These are phyloP conservation scores for Nomada flava DNA, from an alignment of 2,888 invertebrate species.

Conservation along the genomic window DNA sequence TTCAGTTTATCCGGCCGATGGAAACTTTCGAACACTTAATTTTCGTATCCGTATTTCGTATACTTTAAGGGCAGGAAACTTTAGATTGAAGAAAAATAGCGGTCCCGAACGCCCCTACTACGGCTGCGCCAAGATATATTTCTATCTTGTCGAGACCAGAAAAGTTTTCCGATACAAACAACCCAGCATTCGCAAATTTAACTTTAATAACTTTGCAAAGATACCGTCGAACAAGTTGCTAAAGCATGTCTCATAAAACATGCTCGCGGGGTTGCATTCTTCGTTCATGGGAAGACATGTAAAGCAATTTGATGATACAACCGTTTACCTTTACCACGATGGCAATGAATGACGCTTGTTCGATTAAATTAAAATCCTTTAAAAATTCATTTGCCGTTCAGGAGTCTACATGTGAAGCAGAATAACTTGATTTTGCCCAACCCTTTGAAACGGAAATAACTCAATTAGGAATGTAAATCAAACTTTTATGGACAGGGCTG, in stretches of 20 bases:
- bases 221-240: neutral
- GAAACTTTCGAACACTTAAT: slow-evolving; percentile 51
- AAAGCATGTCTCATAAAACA: neutral
- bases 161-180: slow-evolving; percentile 39
- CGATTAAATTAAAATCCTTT: too few species aligned
- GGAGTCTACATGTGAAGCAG: too few species aligned
- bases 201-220: slow-evolving; percentile 34
- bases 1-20: slow-evolving; percentile 40
- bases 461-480: too few species aligned
- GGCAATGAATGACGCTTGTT: neutral
- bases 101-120: neutral
- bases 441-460: too few species aligned
- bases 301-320: neutral
- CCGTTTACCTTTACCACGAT: neutral
- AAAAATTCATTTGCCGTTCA: too few species aligned
- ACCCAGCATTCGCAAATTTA: slow-evolving; percentile 26
- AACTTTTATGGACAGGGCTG: too few species aligned
- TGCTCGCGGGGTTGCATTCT: neutral
- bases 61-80: slow-evolving; percentile 36
- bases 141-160: slow-evolving; percentile 6
- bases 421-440: too few species aligned
- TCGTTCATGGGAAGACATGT: neutral
- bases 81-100: slow-evolving; percentile 45
- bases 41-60: slow-evolving; percentile 16
- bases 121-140: slow-evolving; percentile 22